Conservation (phyloP, 2,888 invertebrate species). For the Augiades crinisus region DNA sequence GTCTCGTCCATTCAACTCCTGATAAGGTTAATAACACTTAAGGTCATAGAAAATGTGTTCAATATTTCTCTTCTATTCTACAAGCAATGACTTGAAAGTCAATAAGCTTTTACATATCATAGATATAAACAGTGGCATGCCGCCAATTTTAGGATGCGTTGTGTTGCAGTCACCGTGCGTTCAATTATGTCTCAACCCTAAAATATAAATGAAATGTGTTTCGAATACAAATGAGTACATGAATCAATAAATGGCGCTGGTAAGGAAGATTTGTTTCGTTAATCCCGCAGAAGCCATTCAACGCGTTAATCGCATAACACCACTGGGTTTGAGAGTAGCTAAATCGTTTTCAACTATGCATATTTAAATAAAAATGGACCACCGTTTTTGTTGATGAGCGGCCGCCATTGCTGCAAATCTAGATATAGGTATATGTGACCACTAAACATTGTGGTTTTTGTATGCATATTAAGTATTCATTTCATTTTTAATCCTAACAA, state of each 20-base stretch:
- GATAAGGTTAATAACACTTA: no score
- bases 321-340: conserved; percentile 2
- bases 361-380: neutral
- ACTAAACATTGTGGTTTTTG: no score
- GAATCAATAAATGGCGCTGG: conserved; percentile 48
- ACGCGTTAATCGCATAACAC: conserved; percentile 7
- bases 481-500: no score
- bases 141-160: conserved; percentile 67
- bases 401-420: neutral
- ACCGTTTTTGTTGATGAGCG: neutral
- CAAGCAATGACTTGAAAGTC: no score
- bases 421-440: no score
- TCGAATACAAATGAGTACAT: conserved; percentile 64
- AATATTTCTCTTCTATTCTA: no score
- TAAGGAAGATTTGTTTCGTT: conserved; percentile 27
- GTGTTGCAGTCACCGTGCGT: conserved; percentile 67
- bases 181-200: conserved; percentile 76
- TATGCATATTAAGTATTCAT: no score
- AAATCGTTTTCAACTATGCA: conserved; percentile 12
- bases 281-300: conserved; percentile 11
- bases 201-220: conserved; percentile 69
- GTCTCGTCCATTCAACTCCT: no score
- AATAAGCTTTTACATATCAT: no score
- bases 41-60: no score
- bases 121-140: conserved; percentile 33